phyloP scores from a whole-genome alignment of 2,797 vertebrate genomes.

The Eulemur coronatus region DNA sequence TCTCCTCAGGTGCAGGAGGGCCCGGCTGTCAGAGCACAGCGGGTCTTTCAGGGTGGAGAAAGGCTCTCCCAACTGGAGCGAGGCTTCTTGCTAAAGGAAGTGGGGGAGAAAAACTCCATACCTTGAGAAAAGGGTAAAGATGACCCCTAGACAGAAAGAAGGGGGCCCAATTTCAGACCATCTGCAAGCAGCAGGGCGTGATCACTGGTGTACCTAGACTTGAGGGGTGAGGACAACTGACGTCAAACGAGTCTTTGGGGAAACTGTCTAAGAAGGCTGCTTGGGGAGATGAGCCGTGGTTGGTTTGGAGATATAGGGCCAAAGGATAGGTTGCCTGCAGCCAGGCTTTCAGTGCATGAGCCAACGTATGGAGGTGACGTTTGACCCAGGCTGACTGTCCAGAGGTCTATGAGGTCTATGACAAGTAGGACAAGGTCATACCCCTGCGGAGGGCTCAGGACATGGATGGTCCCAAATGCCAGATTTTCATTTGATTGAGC shows the following conservation, averaged over 20 bases:
- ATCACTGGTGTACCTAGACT: accelerated
- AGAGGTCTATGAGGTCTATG: neutral
- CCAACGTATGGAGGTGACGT: neutral
- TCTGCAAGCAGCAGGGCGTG: neutral
- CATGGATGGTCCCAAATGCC: neutral
- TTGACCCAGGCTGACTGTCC: neutral
- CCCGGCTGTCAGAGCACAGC: neutral
- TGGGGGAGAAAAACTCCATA: neutral
- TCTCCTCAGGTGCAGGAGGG: neutral
- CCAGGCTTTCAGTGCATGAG: neutral
- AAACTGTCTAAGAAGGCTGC: neutral
- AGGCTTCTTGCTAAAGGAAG: neutral
- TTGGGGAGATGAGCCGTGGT: neutral
- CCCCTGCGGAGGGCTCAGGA: neutral
- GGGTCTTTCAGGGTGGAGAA: neutral
- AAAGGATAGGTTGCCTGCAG: neutral
- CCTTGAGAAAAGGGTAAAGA: neutral
- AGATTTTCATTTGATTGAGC: neutral
- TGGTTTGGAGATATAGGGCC: too few relatives aligned
- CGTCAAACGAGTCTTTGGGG: neutral
- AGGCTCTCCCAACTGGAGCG: neutral
- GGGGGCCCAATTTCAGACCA: neutral
- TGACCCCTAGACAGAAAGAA: neutral
- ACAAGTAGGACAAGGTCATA: neutral
- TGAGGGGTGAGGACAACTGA: neutral